Conservation (phyloP, 2,113 vertebrate genomes). For the Barnardius zonarius region DNA sequence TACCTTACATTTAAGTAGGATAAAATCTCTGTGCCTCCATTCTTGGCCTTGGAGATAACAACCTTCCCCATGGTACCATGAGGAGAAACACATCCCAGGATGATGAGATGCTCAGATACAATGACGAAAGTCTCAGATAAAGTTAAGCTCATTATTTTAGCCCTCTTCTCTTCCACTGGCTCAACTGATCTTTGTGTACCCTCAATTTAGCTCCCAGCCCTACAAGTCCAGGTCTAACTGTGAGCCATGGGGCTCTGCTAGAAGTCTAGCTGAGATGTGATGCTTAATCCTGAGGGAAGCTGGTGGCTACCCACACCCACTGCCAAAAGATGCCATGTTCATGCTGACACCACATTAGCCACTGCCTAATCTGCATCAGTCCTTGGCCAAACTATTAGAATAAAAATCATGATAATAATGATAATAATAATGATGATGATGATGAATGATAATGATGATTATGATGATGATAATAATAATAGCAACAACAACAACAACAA, state of each 20-base stretch:
- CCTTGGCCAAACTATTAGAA: background rate
- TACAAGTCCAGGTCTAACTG: background rate
- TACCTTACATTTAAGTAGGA: background rate
- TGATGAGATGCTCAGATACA: background rate
- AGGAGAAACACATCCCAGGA: background rate
- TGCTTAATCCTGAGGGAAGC: background rate
- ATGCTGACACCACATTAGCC: background rate
- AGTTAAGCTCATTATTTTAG: background rate
- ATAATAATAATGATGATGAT: background rate
- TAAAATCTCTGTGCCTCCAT: background rate
- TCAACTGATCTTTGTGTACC: background rate
- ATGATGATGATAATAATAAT: background rate
- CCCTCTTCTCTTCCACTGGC: background rate
- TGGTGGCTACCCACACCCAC: fast-evolving
- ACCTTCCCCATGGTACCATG: background rate
- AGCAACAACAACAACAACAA: background rate
- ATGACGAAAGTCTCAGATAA: background rate
- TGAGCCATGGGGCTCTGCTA: background rate
- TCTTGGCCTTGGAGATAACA: background rate
- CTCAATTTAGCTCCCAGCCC: background rate
- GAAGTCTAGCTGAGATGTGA: background rate
- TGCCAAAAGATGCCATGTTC: fast-evolving
- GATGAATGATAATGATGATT: too few relatives aligned
- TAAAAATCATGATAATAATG: background rate
- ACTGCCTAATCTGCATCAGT: background rate